Evolutionary conservation across 2,888 invertebrate genomes (phyloP).

Genomic region (Aphelenchoides bicaudatus): DNA sequence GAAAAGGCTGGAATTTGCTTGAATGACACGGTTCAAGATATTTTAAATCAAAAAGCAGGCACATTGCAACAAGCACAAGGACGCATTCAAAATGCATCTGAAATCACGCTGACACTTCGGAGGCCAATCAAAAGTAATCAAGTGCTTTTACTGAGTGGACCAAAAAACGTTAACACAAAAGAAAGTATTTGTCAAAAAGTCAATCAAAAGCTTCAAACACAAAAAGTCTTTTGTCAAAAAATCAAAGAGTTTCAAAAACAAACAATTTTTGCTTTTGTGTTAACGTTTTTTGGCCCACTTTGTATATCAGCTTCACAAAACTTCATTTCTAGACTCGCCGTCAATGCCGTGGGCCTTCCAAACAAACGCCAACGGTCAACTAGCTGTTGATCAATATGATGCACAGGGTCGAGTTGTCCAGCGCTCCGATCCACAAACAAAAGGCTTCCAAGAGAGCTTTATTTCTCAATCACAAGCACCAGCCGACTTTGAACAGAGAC

Average conservation of each 20-base stretch:
- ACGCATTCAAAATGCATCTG: constrained; percentile 21
- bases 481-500: background rate
- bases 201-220: no score
- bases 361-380: constrained; percentile 24
- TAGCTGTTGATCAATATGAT: constrained; percentile 19
- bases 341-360: constrained; percentile 28
- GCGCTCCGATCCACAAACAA: no score
- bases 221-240: no score
- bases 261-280: no score
- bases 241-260: no score
- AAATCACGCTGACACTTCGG: constrained; percentile 27
- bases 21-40: constrained; percentile 24
- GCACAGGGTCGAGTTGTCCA: background rate
- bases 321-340: background rate
- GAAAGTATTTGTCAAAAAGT: no score
- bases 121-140: constrained; percentile 20
- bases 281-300: no score
- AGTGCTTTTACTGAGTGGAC: no score
- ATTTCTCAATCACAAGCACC: background rate
- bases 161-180: no score
- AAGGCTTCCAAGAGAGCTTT: constrained; percentile 6
- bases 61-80: constrained; percentile 17
- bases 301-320: background rate
- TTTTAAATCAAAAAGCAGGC: constrained; percentile 15
- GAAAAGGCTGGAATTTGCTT: constrained; percentile 48